phyloP scores from a whole-genome alignment of 2,113 vertebrate genomes.

The Thomomys bottae region DNA sequence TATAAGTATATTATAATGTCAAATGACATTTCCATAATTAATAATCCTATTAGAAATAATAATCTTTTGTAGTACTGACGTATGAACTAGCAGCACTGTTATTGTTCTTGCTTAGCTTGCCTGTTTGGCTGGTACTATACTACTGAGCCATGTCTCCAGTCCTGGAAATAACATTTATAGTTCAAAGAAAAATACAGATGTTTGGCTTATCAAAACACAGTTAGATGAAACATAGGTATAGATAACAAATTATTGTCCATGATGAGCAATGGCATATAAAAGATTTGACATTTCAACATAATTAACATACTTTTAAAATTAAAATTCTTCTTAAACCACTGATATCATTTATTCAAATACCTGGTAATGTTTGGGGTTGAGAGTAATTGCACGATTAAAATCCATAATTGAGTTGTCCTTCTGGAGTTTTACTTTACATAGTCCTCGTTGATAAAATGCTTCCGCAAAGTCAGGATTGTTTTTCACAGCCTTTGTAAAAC shows the following conservation, averaged over 20 bases:
- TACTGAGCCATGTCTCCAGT: no score
- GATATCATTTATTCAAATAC: constrained; percentile 76
- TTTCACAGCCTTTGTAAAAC: constrained; percentile 85
- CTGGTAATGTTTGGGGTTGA: constrained; percentile 87
- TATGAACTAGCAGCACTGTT: no score
- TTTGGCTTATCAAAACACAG: constrained; percentile 25
- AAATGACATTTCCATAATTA: constrained; percentile 9
- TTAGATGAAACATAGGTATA: constrained; percentile 12
- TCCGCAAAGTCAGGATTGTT: constrained; percentile 83
- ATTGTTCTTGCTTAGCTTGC: no score
- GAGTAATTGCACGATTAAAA: constrained; percentile 85
- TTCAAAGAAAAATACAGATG: constrained; percentile 15
- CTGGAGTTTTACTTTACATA: constrained; percentile 85
- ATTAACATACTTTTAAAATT: constrained; percentile 49
- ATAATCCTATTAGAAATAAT: neutral
- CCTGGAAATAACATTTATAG: constrained; percentile 23
- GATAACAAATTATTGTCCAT: neutral
- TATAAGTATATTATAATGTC: neutral
- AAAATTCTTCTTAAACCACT: constrained; percentile 46
- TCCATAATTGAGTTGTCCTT: constrained; percentile 84
- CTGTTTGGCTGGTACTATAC: no score
- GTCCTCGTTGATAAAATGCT: constrained; percentile 87
- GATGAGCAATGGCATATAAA: neutral
- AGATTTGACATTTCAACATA: constrained; percentile 1
- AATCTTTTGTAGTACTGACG: no score